phyloP scores from a whole-genome alignment of 2,888 invertebrate species.

The Tenthredo amoena region DNA sequence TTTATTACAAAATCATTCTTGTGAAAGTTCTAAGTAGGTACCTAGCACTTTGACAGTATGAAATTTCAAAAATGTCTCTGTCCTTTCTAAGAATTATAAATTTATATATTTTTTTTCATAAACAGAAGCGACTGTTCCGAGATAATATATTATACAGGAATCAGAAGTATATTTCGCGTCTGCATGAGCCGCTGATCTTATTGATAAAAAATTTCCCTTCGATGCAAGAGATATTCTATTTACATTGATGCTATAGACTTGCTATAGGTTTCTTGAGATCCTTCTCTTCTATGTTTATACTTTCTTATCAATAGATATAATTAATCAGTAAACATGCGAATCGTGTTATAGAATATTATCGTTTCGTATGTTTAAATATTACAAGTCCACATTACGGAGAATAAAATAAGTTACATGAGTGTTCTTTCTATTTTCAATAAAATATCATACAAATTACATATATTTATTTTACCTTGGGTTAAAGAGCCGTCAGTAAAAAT shows the following conservation, averaged over 20 bases:
- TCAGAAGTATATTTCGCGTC: not conserved
- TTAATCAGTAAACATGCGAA: conserved; percentile 64
- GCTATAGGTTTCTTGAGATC: conserved; percentile 52
- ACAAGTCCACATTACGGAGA: conserved; percentile 69
- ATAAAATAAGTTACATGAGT: conserved; percentile 74
- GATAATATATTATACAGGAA: not conserved
- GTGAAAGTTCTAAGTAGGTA: not conserved
- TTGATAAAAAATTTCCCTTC: conserved; percentile 25
- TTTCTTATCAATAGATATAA: conserved; percentile 55
- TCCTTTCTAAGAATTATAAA: conserved; percentile 7
- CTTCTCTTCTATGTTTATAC: conserved; percentile 59
- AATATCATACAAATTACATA: conserved; percentile 74
- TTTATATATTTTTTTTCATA: not conserved
- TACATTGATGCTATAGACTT: not conserved
- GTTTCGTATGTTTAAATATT: conserved; percentile 17
- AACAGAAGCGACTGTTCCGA: not conserved
- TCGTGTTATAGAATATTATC: conserved; percentile 62
- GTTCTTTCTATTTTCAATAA: conserved; percentile 70
- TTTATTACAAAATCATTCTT: not conserved
- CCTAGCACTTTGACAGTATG: not conserved
- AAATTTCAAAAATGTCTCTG: conserved; percentile 2
- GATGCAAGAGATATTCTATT: conserved; percentile 29
- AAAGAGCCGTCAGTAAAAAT: conserved; percentile 72
- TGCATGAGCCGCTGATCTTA: not conserved
- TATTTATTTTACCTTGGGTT: conserved; percentile 71